phyloP scores from a whole-genome alignment of 2,797 vertebrate genomes.

The Eulemur coronatus region DNA sequence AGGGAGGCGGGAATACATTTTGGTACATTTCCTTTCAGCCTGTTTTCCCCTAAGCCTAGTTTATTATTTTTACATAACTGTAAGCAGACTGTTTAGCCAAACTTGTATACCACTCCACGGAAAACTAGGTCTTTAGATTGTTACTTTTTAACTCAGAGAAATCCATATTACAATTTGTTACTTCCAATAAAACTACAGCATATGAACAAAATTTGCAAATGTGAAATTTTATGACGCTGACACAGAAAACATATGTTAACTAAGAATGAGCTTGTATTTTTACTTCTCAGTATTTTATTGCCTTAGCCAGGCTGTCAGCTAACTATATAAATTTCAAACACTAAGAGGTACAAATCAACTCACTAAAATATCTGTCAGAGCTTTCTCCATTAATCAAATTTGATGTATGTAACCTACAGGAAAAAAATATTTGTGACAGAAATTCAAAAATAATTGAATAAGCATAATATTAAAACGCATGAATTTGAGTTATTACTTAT shows the following conservation, averaged over 20 bases:
- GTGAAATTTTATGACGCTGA: constrained; percentile 40
- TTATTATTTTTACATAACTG: background rate
- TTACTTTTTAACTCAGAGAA: constrained; percentile 12
- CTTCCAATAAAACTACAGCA: constrained; percentile 45
- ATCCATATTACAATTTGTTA: background rate
- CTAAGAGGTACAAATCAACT: constrained; percentile 72
- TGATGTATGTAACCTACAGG: constrained; percentile 47
- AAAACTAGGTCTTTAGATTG: background rate
- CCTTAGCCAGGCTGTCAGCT: constrained; percentile 62
- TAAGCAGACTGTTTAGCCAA: background rate
- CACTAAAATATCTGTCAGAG: constrained; percentile 70
- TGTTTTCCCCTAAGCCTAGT: background rate
- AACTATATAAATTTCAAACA: constrained; percentile 68
- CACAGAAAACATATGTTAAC: constrained; percentile 56
- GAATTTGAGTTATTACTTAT: constrained; percentile 59
- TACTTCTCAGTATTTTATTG: constrained; percentile 70
- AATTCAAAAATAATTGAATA: constrained; percentile 75
- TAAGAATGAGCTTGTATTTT: constrained; percentile 56
- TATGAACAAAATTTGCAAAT: constrained; percentile 55
- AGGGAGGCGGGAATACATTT: background rate
- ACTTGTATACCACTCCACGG: background rate
- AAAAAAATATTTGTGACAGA: constrained; percentile 70
- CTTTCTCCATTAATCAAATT: constrained; percentile 71
- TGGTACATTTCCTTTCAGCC: background rate
- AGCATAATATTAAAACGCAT: constrained; percentile 61